These are phyloP conservation scores for Himantopus leucocephalus DNA, from an alignment of 2,113 vertebrate genomes.

Conservation along the genomic window DNA sequence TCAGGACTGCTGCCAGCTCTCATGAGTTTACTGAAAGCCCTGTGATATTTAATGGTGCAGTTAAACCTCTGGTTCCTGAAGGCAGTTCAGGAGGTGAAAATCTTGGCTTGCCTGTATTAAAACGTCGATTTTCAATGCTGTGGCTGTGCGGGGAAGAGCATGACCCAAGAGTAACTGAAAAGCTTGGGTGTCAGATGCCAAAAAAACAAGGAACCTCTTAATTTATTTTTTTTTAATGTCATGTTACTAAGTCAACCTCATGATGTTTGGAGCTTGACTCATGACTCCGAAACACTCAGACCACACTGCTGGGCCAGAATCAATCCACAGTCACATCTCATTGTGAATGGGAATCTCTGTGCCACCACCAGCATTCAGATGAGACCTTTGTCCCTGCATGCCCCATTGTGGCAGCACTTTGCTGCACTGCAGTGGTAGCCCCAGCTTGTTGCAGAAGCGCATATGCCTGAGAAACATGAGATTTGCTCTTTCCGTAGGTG, in stretches of 20 bases:
- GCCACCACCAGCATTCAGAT: background rate
- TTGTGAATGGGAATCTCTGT: background rate
- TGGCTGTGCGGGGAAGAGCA: rapidly evolving
- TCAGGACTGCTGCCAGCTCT: background rate
- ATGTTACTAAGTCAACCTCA: background rate
- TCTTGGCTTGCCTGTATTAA: background rate
- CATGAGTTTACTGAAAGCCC: background rate
- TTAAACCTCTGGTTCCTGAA: background rate
- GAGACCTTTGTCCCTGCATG: background rate
- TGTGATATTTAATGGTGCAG: background rate
- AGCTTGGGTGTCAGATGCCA: background rate
- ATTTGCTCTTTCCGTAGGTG: background rate
- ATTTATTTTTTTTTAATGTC: background rate
- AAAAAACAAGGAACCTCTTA: background rate
- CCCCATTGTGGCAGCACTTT: background rate
- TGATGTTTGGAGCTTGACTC: background rate
- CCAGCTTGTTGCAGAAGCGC: background rate
- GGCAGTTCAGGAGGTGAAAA: background rate
- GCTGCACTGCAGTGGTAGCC: background rate
- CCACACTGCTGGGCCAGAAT: background rate
- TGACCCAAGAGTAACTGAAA: background rate
- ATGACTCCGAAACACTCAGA: background rate
- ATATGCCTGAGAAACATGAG: background rate
- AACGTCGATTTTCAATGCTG: background rate
- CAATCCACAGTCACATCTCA: background rate